Evolutionary conservation across 2,797 vertebrate genomes (phyloP), one percentile per base, ranked within the genome.

Genomic region (Protonibea diacanthus): DNA sequence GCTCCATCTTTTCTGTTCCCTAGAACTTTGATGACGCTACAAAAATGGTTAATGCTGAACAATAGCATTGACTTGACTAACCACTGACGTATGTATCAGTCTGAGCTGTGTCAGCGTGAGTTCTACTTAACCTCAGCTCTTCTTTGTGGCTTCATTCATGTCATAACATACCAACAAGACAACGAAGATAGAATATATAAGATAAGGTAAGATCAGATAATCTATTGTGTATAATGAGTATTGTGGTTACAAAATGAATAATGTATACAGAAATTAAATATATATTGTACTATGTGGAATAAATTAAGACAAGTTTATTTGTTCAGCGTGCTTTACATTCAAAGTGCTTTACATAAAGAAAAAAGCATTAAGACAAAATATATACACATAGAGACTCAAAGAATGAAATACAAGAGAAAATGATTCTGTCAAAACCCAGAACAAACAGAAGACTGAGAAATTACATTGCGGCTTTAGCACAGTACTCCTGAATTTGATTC

Each of bases 371-470:
- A 59, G 9, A 61, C 20, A 7, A 13, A 10, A 29, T 38, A 21
- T 21, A 23, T 51, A 81, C 33, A 38, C 33, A 38, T 9, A 70
- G 25, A 44, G 68, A 52, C 17, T n/a, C 18, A 10, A 47, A 20
- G 9, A 33, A 13, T 6, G 57, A 56, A 74, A 17, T 27, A 53
- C 20, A 64, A 27, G 2, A 38, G 2, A 38, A 10, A 49, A 42
- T 40, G 42, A 82, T 48, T 63, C 44, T 47, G 60, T 48, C 44
- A 62, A 27, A 61, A 20, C 23, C 4, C 60, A 68, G n/a, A 15
- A 25, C 15, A 58, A 55, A 38, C 13, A 27, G 27, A 51, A 21
- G 6, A 44, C 18, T 44, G 27, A 10, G 2, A 44, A 44, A 45
- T 17, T 5, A 29, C 15, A 47, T 18, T 12, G 15, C 12, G 8